A percentile compares a stretch with the other conserved stretches of the same genome.
These are phyloP conservation scores for Pipistrellus pipistrellus DNA, from an alignment of 2,797 vertebrate species.

Conservation along the genomic window DNA sequence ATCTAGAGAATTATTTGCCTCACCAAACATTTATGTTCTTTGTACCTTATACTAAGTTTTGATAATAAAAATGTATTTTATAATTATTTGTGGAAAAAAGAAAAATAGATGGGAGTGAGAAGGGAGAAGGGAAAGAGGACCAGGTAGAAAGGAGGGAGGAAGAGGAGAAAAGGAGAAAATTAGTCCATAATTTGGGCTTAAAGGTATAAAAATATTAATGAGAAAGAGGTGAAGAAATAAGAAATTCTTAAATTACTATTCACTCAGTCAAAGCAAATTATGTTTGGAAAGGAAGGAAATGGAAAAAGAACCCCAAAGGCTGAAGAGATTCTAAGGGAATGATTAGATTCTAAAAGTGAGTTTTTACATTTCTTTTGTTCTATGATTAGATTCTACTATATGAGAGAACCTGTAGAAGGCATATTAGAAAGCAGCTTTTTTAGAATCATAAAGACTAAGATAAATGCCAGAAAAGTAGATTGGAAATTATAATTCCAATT, in stretches of 20 bases:
- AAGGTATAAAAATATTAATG: neutral
- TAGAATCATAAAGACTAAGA: constrained; percentile 53
- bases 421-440: constrained; percentile 43
- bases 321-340: neutral
- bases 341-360: constrained; percentile 53
- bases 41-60: neutral
- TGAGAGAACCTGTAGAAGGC: neutral
- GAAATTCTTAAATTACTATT: neutral
- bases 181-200: neutral
- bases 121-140: neutral
- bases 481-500: constrained; percentile 53
- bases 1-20: neutral
- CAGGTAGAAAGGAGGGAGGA: neutral
- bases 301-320: neutral
- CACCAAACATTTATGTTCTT: neutral
- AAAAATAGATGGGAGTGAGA: neutral
- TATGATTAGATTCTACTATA: constrained; percentile 45
- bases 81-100: neutral
- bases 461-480: constrained; percentile 37
- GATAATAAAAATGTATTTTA: neutral
- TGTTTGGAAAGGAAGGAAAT: neutral
- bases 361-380: constrained; percentile 32
- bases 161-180: neutral
- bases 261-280: neutral
- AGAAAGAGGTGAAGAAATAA: neutral